Evolutionary conservation across 2,113 vertebrate species (phyloP).

Genomic region (Podarcis cretensis): DNA sequence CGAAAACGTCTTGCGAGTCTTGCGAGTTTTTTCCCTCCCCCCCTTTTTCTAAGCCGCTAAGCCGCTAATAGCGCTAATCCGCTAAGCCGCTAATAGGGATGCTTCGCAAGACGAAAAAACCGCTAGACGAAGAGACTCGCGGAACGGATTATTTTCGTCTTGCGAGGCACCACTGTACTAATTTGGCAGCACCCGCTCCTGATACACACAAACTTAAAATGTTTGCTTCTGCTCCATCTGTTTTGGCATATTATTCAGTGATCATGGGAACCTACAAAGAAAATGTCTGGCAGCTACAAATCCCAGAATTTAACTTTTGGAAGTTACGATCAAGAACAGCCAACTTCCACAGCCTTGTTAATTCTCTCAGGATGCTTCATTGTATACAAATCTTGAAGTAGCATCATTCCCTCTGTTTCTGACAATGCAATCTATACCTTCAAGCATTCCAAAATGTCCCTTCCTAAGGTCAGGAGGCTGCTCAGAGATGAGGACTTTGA

Average conservation of each 20-base stretch:
- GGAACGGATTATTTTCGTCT: too few relatives aligned
- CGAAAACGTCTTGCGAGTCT: too few relatives aligned
- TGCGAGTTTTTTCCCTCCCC: too few relatives aligned
- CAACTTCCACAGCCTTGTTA: background rate
- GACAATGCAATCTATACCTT: background rate
- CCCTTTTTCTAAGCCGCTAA: too few relatives aligned
- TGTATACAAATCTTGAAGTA: background rate
- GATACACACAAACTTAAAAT: constrained; percentile 32
- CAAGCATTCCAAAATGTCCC: too few relatives aligned
- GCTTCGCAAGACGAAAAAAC: too few relatives aligned
- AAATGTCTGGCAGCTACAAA: constrained; percentile 36
- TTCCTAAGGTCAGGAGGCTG: too few relatives aligned
- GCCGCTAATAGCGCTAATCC: too few relatives aligned
- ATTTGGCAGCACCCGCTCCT: constrained; percentile 32
- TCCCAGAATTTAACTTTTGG: constrained; percentile 12
- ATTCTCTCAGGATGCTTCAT: background rate
- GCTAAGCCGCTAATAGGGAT: too few relatives aligned
- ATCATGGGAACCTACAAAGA: constrained; percentile 18
- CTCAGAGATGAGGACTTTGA: too few relatives aligned
- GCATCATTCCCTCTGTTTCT: background rate
- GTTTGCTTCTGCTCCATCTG: constrained; percentile 52
- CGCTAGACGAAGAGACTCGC: too few relatives aligned
- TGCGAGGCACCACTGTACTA: too few relatives aligned
- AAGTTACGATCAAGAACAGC: constrained; percentile 26
- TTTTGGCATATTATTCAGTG: constrained; percentile 49